phyloP scores from a whole-genome alignment of 2,888 invertebrate species.

The Shargacucullia verbasci region DNA sequence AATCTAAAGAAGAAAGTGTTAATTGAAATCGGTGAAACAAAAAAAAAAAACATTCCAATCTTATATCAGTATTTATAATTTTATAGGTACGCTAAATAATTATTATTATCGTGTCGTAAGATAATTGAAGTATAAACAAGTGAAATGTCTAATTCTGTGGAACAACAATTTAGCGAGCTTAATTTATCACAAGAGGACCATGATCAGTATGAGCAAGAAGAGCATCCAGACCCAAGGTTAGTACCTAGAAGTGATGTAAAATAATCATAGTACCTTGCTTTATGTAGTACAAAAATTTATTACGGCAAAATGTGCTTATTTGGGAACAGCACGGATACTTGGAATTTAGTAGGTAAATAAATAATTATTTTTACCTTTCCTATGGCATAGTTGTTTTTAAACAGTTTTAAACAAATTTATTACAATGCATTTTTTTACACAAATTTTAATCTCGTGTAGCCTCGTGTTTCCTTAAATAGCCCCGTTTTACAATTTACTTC shows the following conservation, averaged over 20 bases:
- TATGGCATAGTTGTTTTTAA: too few species aligned
- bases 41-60: conserved; percentile 53
- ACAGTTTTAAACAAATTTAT: too few species aligned
- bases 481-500: too few species aligned
- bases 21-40: conserved; percentile 18
- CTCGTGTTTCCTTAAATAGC: too few species aligned
- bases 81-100: conserved; percentile 16
- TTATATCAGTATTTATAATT: conserved; percentile 50
- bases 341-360: too few species aligned
- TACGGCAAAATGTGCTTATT: too few species aligned
- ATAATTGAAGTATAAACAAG: conserved; percentile 45
- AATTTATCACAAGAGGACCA: conserved; percentile 92
- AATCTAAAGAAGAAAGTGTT: conserved; percentile 39
- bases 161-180: conserved; percentile 92
- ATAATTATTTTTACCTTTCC: too few species aligned
- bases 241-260: conserved; percentile 52
- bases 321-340: too few species aligned
- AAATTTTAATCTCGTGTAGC: too few species aligned
- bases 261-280: too few species aligned
- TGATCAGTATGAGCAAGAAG: conserved; percentile 92
- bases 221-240: conserved; percentile 89
- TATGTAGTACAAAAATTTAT: too few species aligned
- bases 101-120: conserved; percentile 45
- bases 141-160: conserved; percentile 86
- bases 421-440: too few species aligned